Base-by-base conservation (phyloP, 2,113 vertebrate species). In the Lontra canadensis region DNA sequence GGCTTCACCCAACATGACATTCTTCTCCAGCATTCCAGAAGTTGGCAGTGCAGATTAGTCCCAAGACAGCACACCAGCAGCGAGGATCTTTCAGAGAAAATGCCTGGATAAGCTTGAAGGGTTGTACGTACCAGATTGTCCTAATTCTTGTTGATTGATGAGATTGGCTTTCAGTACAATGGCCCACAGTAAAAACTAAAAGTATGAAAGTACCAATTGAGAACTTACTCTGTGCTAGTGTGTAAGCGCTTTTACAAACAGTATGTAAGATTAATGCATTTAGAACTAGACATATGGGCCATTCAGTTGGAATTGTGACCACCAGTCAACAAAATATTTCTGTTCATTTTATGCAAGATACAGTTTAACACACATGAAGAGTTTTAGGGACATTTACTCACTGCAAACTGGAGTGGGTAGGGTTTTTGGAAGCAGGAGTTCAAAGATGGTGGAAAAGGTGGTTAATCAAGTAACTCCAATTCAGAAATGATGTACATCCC, bases 1-100 rank as follows among this genome's bases (percentile, higher is more conserved):
- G 44, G 2, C n/a, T 73, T 14, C 20, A 4, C 3, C 36, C 31
- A 34, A 3, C 29, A 15, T 0, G n/a, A 20, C 0, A 1, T 17
- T 6, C 44, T 34, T 86, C 49, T 49, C 55, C 3, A 23, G 13
- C 20, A 12, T 3, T 59, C 29, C 7, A 82, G 73, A 85, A 71
- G 36, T 15, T 71, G 39, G 23, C 0, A 17, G 10, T 7, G 20
- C 21, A 15, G 20, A 59, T 85, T 63, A 49, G 65, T 79, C 44
- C 80, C 69, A 78, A 31, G 47, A n/a, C 1, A 3, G 0, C 13
- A 34, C 13, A 6, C 36, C 26, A 83, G 39, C 31, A 11, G 1
- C 1, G 2, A 18, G 14, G 13, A 69, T 44, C 39, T 91, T 47
- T 21, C 31, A 44, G 11, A 59, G 17, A 7, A 8, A 14, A 34